phyloP scores from a whole-genome alignment of 2,888 invertebrate species.

The Crossocerus cetratus region DNA sequence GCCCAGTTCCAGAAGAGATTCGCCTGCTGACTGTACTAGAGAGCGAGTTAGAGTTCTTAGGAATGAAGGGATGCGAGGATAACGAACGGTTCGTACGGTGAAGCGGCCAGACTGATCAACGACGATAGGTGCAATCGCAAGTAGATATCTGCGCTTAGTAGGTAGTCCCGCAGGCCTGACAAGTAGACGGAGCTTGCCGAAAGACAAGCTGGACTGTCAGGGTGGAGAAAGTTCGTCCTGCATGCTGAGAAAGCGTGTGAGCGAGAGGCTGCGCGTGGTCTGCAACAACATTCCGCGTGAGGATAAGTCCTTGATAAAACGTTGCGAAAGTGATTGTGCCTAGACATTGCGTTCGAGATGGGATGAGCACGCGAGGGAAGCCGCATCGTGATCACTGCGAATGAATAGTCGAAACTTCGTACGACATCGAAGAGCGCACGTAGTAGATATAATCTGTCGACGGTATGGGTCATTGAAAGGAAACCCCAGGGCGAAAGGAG shows the following conservation, averaged over 20 bases:
- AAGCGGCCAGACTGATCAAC: neutral
- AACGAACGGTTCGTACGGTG: neutral
- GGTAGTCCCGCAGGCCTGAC: too few species aligned
- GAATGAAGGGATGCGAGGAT: conserved; percentile 22
- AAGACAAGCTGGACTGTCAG: too few species aligned
- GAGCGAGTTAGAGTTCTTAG: conserved; percentile 2
- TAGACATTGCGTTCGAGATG: conserved; percentile 36
- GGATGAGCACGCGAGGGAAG: conserved; percentile 7
- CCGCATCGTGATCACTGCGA: conserved; percentile 33
- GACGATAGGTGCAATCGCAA: neutral
- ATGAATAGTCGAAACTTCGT: conserved; percentile 34
- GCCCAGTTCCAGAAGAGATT: neutral
- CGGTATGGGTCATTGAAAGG: conserved; percentile 35
- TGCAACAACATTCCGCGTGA: neutral
- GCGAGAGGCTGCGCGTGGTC: too few species aligned
- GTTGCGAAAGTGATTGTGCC: conserved; percentile 61
- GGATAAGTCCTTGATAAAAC: conserved; percentile 26
- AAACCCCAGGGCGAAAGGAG: conserved; percentile 34
- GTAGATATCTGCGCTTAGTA: neutral
- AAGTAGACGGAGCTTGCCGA: too few species aligned
- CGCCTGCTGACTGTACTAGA: conserved; percentile 3
- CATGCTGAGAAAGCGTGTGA: too few species aligned
- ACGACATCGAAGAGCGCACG: conserved; percentile 41
- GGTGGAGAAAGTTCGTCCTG: too few species aligned
- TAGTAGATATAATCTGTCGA: conserved; percentile 38